Evolutionary conservation across 2,888 invertebrate species (phyloP).

Genomic region (Nephrocerus scutellatus): DNA sequence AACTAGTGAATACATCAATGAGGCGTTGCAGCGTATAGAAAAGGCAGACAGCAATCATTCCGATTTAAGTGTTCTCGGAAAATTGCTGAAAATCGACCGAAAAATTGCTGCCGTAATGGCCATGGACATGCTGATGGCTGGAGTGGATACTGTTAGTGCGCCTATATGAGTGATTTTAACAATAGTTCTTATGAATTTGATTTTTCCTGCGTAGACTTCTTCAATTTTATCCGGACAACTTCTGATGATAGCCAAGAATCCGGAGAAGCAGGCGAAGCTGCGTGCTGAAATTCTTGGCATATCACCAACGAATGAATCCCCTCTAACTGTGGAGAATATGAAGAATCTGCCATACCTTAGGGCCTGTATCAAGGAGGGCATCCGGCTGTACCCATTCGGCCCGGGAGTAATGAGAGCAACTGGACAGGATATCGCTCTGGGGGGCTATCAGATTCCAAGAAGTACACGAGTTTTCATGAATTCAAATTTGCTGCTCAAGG

Average conservation of each 20-base stretch:
- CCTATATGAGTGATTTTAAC: conserved; percentile 28
- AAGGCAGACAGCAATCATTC: conserved; percentile 38
- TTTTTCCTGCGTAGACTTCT: conserved; percentile 24
- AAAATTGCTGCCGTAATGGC: conserved; percentile 60
- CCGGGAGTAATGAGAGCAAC: conserved; percentile 53
- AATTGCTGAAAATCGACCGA: conserved; percentile 55
- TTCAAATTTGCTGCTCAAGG: conserved; percentile 57
- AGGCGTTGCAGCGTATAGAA: conserved; percentile 36
- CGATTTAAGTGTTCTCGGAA: conserved; percentile 56
- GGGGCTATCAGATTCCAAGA: conserved; percentile 58
- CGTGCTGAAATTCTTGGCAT: conserved; percentile 51
- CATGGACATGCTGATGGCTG: conserved; percentile 62
- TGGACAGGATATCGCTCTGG: conserved; percentile 54
- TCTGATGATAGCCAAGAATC: conserved; percentile 57
- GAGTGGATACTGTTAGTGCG: conserved; percentile 65
- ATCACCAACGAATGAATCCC: conserved; percentile 44
- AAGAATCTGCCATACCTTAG: conserved; percentile 56
- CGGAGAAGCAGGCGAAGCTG: conserved; percentile 57
- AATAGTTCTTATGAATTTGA: neutral
- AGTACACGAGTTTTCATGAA: conserved; percentile 65
- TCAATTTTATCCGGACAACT: conserved; percentile 53
- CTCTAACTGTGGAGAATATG: conserved; percentile 47
- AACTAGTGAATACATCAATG: conserved; percentile 37
- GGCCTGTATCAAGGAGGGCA: conserved; percentile 67
- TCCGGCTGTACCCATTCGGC: conserved; percentile 57